These are phyloP conservation scores for Megalops cyprinoides DNA, from an alignment of 2,797 vertebrate genomes.

Conservation along the genomic window DNA sequence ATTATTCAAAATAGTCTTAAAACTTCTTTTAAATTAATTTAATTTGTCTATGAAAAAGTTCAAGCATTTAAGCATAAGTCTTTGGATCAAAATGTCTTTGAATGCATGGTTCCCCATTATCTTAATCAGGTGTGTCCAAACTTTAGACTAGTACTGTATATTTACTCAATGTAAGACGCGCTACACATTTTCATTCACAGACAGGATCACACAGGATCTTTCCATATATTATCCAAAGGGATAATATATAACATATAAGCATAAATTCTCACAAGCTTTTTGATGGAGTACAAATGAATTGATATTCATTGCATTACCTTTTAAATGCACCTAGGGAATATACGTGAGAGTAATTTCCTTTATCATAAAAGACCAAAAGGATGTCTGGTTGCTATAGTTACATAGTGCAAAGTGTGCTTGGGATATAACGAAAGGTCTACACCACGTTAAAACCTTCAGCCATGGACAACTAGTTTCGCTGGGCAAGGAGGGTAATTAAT, in stretches of 20 bases:
- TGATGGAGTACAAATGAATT: conserved; percentile 26
- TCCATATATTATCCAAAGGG: background rate
- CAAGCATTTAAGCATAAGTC: too few species aligned
- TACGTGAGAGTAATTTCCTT: conserved; percentile 14
- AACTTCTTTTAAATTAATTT: too few species aligned
- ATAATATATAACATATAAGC: too few species aligned
- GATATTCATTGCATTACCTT: conserved; percentile 22
- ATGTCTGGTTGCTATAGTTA: conserved; percentile 51
- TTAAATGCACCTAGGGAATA: conserved; percentile 25
- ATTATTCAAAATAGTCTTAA: too few species aligned
- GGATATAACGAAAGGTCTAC: conserved; percentile 32
- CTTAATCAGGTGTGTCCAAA: too few species aligned
- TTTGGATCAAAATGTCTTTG: too few species aligned
- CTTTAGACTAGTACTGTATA: too few species aligned
- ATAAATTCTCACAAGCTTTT: background rate
- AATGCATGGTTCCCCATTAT: too few species aligned
- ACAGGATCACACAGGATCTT: background rate
- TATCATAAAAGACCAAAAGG: conserved; percentile 18
- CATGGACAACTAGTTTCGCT: conserved; percentile 41
- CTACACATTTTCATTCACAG: background rate
- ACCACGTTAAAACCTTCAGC: conserved; percentile 49
- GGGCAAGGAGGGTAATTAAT: conserved; percentile 45
- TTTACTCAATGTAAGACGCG: background rate
- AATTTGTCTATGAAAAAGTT: too few species aligned
- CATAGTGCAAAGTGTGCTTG: conserved; percentile 47